Percentiles rank a stretch among this genome's conserved stretches.
Evolutionary conservation across 2,113 vertebrate genomes (phyloP).

Genomic region (Budorcas taxicolor): DNA sequence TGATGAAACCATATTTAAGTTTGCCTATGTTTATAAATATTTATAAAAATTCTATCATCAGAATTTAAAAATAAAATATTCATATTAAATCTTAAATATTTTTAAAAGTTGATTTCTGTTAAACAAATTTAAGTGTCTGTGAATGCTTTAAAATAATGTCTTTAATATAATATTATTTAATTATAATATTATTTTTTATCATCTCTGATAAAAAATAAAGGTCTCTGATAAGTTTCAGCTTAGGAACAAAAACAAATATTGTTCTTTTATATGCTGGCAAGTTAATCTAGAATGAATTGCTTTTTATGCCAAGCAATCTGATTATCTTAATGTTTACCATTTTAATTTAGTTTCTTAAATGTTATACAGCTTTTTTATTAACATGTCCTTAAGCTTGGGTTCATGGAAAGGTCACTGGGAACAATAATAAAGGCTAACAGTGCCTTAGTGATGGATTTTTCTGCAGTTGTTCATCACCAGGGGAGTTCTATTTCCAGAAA

Average conservation of each 20-base stretch:
- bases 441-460: slow-evolving; percentile 52
- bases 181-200: neutral
- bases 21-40: neutral
- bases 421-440: slow-evolving; percentile 31
- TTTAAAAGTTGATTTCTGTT: neutral
- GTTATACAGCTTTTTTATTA: neutral
- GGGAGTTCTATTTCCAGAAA: slow-evolving; percentile 16
- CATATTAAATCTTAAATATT: neutral
- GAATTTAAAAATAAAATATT: neutral
- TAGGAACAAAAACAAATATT: neutral
- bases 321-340: slow-evolving; percentile 22
- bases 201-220: neutral
- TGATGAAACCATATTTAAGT: neutral
- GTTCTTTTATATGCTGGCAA: neutral
- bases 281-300: neutral
- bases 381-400: slow-evolving; percentile 5
- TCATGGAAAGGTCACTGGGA: slow-evolving; percentile 20
- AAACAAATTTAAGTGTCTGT: neutral
- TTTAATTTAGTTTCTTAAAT: slow-evolving; percentile 28
- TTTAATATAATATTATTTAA: neutral
- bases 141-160: neutral
- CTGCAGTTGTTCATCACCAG: neutral
- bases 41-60: neutral
- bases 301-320: neutral
- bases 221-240: neutral